phyloP scores from a whole-genome alignment of 2,113 vertebrate genomes.

The Hymenochirus boettgeri region DNA sequence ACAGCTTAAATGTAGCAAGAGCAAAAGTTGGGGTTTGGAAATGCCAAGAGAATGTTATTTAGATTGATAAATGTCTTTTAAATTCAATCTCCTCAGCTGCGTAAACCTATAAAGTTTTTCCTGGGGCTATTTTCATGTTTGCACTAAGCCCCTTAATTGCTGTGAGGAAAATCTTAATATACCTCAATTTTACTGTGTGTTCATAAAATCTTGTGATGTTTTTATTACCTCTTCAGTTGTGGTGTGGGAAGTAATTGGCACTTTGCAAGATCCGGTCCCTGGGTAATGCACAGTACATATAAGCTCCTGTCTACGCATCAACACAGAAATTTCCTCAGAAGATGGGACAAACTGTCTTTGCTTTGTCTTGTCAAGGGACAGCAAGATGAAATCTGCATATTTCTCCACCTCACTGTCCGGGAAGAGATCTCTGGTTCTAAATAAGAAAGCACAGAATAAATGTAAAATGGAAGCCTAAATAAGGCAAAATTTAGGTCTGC shows the following conservation, averaged over 20 bases:
- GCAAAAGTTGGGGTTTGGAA: no score
- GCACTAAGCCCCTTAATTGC: no score
- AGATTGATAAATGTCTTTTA: no score
- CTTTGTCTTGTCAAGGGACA: conserved; percentile 79
- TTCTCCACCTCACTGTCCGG: conserved; percentile 81
- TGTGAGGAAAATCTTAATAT: no score
- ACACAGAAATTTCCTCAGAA: conserved; percentile 85
- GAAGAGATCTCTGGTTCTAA: conserved; percentile 76
- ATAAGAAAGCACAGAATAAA: neutral
- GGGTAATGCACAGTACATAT: conserved; percentile 83
- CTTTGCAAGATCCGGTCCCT: conserved; percentile 71
- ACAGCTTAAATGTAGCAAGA: no score
- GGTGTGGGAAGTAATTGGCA: conserved; percentile 89
- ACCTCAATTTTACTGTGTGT: no score
- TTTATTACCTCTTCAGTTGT: conserved; percentile 86
- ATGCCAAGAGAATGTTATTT: no score
- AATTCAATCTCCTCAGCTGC: no score
- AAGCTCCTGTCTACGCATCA: conserved; percentile 82
- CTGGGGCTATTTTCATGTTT: no score
- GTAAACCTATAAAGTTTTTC: no score
- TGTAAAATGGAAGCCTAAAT: neutral
- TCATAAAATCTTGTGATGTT: no score
- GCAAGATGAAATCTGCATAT: conserved; percentile 84
- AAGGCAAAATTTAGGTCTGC: neutral
- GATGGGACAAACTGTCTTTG: conserved; percentile 86